phyloP scores from a whole-genome alignment of 92 coral and sea anemone species.

The Porites evermanni region DNA sequence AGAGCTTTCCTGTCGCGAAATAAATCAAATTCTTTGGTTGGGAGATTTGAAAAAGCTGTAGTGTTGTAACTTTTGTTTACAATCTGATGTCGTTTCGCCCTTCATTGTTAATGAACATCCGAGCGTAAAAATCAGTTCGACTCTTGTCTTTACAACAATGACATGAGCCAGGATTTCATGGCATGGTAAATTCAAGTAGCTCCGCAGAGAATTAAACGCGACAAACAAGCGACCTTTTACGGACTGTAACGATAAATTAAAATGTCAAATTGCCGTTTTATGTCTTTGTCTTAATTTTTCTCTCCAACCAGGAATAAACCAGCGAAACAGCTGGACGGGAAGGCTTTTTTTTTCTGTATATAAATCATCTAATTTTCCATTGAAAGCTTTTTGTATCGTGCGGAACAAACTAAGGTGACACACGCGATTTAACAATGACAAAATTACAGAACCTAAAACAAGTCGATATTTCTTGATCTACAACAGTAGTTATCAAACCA shows the following conservation, averaged over 20 bases:
- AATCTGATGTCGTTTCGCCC: neutral
- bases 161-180: neutral
- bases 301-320: neutral
- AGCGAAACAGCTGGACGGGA: constrained; percentile 24
- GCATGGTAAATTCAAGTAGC: neutral
- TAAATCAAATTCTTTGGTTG: constrained; percentile 20
- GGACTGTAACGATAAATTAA: neutral
- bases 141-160: constrained; percentile 4
- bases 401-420: neutral
- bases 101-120: constrained; percentile 30
- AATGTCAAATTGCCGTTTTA: neutral
- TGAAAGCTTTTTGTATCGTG: neutral
- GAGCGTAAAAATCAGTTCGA: constrained; percentile 44
- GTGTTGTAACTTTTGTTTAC: constrained; percentile 12
- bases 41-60: constrained; percentile 34
- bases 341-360: neutral
- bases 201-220: neutral
- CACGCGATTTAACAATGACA: constrained; percentile 4
- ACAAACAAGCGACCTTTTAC: neutral
- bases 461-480: neutral
- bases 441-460: neutral
- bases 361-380: constrained; percentile 8
- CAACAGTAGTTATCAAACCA: neutral
- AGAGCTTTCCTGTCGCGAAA: constrained; percentile 5
- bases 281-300: constrained; percentile 1